phyloP scores from a whole-genome alignment of 2,113 vertebrate genomes.

The Petromus typicus region DNA sequence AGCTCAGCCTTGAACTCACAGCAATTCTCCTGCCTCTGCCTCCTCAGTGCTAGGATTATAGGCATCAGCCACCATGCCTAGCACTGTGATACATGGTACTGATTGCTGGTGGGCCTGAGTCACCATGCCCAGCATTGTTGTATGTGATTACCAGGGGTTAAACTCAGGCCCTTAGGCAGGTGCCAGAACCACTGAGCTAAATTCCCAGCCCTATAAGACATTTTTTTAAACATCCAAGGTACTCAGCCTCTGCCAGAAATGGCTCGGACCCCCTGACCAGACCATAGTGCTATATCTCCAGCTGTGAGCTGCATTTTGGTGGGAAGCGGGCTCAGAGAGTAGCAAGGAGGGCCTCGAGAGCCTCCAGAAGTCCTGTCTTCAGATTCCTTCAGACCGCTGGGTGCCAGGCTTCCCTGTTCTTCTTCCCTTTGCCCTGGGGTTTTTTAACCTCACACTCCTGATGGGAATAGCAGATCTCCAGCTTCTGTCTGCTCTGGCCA shows the following conservation, averaged over 20 bases:
- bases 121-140: no score
- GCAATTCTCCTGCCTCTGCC: no score
- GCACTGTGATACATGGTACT: no score
- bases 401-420: neutral
- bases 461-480: neutral
- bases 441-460: neutral
- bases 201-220: no score
- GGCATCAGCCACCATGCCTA: no score
- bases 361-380: neutral
- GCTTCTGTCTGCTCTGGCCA: neutral
- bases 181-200: no score
- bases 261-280: neutral
- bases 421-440: neutral
- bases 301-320: neutral
- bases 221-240: neutral
- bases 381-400: neutral
- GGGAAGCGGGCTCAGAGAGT: neutral
- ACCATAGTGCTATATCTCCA: fast-evolving
- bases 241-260: neutral
- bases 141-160: no score
- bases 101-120: no score
- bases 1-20: no score
- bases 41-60: no score
- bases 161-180: no score
- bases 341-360: no score